Percentiles rank a stretch among this genome's conserved stretches.
Conservation (phyloP, 2,888 invertebrate genomes). For the Brachyptera putata region DNA sequence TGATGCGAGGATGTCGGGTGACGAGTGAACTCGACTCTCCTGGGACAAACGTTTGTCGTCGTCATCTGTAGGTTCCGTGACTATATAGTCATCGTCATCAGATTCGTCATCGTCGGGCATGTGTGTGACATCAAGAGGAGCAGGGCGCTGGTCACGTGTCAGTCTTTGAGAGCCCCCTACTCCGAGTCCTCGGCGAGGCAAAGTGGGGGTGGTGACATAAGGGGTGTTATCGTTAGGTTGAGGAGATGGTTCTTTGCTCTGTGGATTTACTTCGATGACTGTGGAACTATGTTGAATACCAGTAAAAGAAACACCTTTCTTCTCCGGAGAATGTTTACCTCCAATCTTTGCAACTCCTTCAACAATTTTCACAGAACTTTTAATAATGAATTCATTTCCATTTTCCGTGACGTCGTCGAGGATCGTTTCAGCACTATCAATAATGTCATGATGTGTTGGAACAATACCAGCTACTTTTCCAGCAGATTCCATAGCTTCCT, state of each 20-base stretch:
- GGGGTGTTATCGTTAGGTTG: constrained; percentile 20
- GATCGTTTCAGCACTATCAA: not conserved
- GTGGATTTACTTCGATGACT: constrained; percentile 8
- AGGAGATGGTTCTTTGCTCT: constrained; percentile 8
- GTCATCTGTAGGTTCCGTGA: constrained; percentile 34
- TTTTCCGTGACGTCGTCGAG: not conserved
- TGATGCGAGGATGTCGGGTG: constrained; percentile 34
- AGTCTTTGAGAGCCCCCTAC: constrained; percentile 42
- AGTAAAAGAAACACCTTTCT: constrained; percentile 22
- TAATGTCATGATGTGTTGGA: not conserved
- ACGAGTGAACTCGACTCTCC: constrained; percentile 30
- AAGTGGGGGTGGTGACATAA: constrained; percentile 43
- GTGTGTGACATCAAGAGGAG: constrained; percentile 42
- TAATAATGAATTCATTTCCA: not conserved
- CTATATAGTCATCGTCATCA: constrained; percentile 36
- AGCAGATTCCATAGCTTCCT: not conserved
- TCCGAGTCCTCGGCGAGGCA: constrained; percentile 39
- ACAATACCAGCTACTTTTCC: not conserved
- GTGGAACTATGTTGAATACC: constrained; percentile 21
- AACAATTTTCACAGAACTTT: not conserved
- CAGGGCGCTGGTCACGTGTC: constrained; percentile 41
- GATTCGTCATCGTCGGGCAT: constrained; percentile 39
- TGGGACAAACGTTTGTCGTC: constrained; percentile 34
- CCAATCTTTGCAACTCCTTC: not conserved
- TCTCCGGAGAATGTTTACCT: constrained; percentile 1